These are phyloP conservation scores for Spodoptera frugiperda DNA, from an alignment of 1,140 invertebrate genomes.

Conservation along the genomic window DNA sequence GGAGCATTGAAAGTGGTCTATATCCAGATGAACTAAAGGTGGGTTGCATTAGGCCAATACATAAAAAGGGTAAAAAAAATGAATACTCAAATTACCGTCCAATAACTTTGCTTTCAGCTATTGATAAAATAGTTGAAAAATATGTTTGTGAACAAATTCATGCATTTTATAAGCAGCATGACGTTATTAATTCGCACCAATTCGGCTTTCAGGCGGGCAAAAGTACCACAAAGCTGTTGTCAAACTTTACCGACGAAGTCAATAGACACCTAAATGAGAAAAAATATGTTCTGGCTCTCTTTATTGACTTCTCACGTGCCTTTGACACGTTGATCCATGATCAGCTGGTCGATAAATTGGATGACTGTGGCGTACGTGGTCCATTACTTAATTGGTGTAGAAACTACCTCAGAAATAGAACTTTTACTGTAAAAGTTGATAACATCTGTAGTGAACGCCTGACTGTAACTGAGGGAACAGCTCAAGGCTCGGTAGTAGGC, in stretches of 20 bases:
- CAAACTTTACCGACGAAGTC: not conserved
- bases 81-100: conserved; percentile 2
- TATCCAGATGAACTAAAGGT: not conserved
- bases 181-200: not conserved
- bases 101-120: not conserved
- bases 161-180: not conserved
- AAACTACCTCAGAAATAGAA: no score
- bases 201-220: not conserved
- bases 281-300: not conserved
- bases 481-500: no score
- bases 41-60: not conserved
- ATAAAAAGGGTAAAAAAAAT: conserved; percentile 2
- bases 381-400: no score
- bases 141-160: not conserved
- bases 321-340: not conserved
- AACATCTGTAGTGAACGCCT: no score
- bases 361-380: no score
- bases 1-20: not conserved
- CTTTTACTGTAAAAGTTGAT: no score
- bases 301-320: not conserved
- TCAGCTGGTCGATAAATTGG: no score
- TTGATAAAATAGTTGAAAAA: not conserved
- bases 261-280: not conserved
- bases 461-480: no score
- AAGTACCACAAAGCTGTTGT: not conserved